Evolutionary conservation across 1,140 invertebrate species (phyloP), one percentile per base, ranked within the genome.

Genomic region (Agraylea sexmaculata): DNA sequence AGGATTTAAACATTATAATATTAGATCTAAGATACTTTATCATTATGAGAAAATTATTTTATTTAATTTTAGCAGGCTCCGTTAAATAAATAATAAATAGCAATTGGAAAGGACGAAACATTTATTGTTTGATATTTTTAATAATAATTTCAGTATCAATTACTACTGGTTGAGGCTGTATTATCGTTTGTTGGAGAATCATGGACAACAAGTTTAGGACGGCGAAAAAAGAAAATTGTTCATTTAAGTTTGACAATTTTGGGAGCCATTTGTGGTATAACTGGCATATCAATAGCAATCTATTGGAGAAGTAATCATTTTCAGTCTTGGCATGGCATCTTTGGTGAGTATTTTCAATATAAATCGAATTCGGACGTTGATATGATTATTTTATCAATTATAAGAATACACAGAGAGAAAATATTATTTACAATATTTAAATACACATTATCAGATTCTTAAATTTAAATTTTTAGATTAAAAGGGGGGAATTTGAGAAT

Each of bases 131-230:
- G 2, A 32, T 32, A 17, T 32, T 4, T 6, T 12, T 32, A 16
- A 15, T n/a, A 18, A 17, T 35, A 31, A 15, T 42, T 41, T 1
- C 40, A 46, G 45, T 46, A 46, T 21, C 45, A 46, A 39, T 13
- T 46, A 10, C 27, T 46, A 19, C 34, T 46, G 45, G 36, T 46
- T 8, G 45, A 46, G 20, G 45, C 40, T 1, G 21, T 46, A 10
- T 27, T 46, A n/a, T 23, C 37, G 8, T 46, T 43, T 21, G 43
- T 27, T 15, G 30, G n/a, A 7, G 40, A 46, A 10, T 37, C 40
- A 5, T 34, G 32, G 36, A 38, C 35, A 10, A 13, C 12, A 10
- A 13, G 21, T 4, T n/a, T 46, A 7, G 7, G 22, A 3, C 29
- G 36, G 18, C 7, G 28, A 11, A 13, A 19, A 7, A 37, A 39